Evolutionary conservation across 2,113 vertebrate species (phyloP).

Genomic region (Epinephelus moara): DNA sequence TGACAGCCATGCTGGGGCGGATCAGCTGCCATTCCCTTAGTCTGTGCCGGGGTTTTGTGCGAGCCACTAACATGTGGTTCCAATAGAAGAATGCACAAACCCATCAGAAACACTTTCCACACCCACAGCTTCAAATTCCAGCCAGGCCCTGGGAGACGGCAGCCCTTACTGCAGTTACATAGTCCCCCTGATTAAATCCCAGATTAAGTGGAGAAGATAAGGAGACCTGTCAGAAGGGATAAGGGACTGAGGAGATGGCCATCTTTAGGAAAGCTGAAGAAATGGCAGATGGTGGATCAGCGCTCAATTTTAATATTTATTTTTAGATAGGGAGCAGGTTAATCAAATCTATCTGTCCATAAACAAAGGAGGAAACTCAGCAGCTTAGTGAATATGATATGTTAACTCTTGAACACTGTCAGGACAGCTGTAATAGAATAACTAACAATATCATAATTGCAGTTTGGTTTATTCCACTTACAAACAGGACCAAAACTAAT

Average conservation of each 20-base stretch:
- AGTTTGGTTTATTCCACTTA: slow-evolving; percentile 8
- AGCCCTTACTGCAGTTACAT: slow-evolving; percentile 73
- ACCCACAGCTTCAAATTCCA: slow-evolving; percentile 85
- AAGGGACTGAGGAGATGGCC: slow-evolving; percentile 66
- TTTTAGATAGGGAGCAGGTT: slow-evolving; percentile 46
- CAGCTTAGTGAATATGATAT: slow-evolving; percentile 29
- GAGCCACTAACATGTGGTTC: slow-evolving; percentile 84
- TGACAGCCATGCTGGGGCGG: slow-evolving; percentile 65
- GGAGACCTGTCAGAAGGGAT: slow-evolving; percentile 73
- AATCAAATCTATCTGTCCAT: slow-evolving; percentile 25
- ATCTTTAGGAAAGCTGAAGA: slow-evolving; percentile 65
- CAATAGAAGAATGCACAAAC: slow-evolving; percentile 81
- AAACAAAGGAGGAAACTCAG: slow-evolving; percentile 38
- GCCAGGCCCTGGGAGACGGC: slow-evolving; percentile 79
- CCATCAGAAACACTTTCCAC: slow-evolving; percentile 85
- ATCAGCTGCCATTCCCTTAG: slow-evolving; percentile 75
- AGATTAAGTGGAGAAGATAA: slow-evolving; percentile 85
- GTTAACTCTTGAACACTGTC: slow-evolving; percentile 14
- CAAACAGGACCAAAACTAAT: slow-evolving; percentile 5
- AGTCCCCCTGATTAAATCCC: slow-evolving; percentile 79
- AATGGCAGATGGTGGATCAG: slow-evolving; percentile 60
- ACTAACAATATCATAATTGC: not conserved
- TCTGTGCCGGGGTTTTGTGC: slow-evolving; percentile 72
- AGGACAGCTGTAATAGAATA: slow-evolving; percentile 1
- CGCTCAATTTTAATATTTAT: slow-evolving; percentile 50